Conservation (phyloP, 2,113 vertebrate genomes). For the Rutilus rutilus region DNA sequence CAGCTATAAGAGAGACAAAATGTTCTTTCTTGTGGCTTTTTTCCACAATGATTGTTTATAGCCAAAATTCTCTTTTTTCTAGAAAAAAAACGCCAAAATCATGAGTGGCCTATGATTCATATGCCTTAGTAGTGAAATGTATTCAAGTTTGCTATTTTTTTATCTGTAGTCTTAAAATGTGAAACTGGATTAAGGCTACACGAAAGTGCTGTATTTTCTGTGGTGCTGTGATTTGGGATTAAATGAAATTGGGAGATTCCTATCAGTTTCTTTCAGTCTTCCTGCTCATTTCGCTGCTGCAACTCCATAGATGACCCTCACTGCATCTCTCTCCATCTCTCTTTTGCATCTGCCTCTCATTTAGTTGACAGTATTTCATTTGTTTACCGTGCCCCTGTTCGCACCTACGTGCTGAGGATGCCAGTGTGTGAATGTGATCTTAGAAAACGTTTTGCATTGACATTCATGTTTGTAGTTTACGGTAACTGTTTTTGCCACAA, state of each 20-base stretch:
- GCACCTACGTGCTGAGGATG: slow-evolving; percentile 41
- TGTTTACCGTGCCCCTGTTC: slow-evolving; percentile 27
- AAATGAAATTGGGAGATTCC: slow-evolving; percentile 55
- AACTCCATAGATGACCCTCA: slow-evolving; percentile 33
- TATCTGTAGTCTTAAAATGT: slow-evolving; percentile 56
- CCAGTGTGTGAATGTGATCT: slow-evolving; percentile 44
- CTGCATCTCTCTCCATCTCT: slow-evolving; percentile 36
- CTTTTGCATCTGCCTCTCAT: slow-evolving; percentile 52
- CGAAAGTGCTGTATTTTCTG: slow-evolving; percentile 43
- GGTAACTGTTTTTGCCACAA: slow-evolving; percentile 20
- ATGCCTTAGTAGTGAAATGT: slow-evolving; percentile 58
- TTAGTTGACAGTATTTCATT: slow-evolving; percentile 50
- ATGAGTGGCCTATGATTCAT: slow-evolving; percentile 46
- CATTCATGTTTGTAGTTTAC: slow-evolving; percentile 49
- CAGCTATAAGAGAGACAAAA: slow-evolving; percentile 35
- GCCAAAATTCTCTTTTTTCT: slow-evolving; percentile 47
- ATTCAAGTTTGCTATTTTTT: slow-evolving; percentile 46
- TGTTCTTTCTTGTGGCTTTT: slow-evolving; percentile 49
- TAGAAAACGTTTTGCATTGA: slow-evolving; percentile 40
- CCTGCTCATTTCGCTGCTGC: slow-evolving; percentile 49
- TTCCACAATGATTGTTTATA: slow-evolving; percentile 49
- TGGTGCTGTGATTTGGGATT: slow-evolving; percentile 49
- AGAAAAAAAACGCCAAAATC: slow-evolving; percentile 35
- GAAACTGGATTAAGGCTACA: slow-evolving; percentile 53
- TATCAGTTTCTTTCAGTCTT: slow-evolving; percentile 64